Conservation (phyloP, 2,113 vertebrate genomes). For the Miniopterus natalensis region DNA sequence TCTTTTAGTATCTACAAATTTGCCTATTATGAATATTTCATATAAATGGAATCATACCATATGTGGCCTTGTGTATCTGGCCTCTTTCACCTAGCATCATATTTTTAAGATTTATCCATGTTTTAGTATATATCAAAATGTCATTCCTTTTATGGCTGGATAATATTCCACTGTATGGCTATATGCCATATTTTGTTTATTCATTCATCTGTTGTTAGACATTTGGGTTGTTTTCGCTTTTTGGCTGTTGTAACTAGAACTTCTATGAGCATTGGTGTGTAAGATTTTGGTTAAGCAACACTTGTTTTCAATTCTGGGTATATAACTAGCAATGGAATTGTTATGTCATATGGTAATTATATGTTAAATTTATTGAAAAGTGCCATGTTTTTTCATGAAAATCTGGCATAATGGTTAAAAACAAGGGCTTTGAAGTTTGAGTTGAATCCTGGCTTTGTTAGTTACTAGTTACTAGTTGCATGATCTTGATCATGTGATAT, state of each 20-base stretch:
- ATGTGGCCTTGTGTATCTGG: background rate
- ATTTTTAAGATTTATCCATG: background rate
- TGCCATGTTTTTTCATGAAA: background rate
- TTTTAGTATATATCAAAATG: slow-evolving; percentile 18
- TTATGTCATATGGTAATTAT: background rate
- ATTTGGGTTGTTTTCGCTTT: background rate
- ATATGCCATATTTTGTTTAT: slow-evolving; percentile 9
- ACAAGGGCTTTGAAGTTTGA: slow-evolving; percentile 6
- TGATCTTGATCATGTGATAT: background rate
- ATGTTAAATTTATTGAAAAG: slow-evolving; percentile 30
- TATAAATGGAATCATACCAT: background rate
- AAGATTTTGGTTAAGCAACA: background rate
- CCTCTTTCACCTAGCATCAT: slow-evolving; percentile 5
- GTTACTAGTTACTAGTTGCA: background rate
- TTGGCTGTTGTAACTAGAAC: background rate
- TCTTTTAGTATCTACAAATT: slow-evolving; percentile 10
- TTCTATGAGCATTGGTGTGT: background rate
- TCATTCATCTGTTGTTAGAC: background rate
- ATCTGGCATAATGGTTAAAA: background rate
- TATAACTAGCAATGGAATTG: background rate
- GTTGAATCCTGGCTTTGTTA: slow-evolving; percentile 47
- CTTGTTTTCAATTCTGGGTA: background rate
- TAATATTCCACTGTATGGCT: background rate
- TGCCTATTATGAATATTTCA: slow-evolving; percentile 22
- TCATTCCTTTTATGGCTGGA: background rate